Percentiles rank a stretch among this genome's conserved stretches.
phyloP scores from a whole-genome alignment of 2,797 vertebrate genomes.

The Coreius guichenoti region DNA sequence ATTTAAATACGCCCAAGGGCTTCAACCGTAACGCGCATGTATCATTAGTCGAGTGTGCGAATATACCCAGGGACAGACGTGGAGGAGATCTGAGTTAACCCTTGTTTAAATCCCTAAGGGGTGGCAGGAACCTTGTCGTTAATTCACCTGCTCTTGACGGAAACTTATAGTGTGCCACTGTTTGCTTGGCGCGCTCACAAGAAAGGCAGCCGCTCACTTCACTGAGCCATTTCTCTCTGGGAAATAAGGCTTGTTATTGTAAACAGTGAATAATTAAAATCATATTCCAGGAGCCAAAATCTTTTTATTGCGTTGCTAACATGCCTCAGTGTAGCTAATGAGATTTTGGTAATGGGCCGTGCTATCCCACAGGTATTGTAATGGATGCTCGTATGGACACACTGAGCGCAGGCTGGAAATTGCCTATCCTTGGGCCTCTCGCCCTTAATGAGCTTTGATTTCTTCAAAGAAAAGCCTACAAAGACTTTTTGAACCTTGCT shows the following conservation, averaged over 20 bases:
- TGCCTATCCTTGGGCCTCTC: slow-evolving; percentile 52
- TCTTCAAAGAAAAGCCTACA: slow-evolving; percentile 41
- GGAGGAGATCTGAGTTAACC: not conserved
- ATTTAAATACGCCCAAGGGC: slow-evolving; percentile 32
- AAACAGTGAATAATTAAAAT: slow-evolving; percentile 53
- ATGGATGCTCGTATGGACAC: slow-evolving; percentile 46
- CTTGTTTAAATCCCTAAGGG: not conserved
- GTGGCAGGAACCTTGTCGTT: not conserved
- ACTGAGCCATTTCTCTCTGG: slow-evolving; percentile 27
- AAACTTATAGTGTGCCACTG: not conserved
- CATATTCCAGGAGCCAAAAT: slow-evolving; percentile 50
- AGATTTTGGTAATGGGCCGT: slow-evolving; percentile 61
- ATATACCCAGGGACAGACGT: not conserved
- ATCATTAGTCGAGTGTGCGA: slow-evolving; percentile 12
- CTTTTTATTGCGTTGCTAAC: slow-evolving; percentile 55
- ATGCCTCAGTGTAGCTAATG: slow-evolving; percentile 59
- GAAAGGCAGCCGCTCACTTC: slow-evolving; percentile 1
- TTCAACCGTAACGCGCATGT: not conserved
- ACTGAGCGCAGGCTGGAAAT: slow-evolving; percentile 47
- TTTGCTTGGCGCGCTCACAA: not conserved
- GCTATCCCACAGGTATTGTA: slow-evolving; percentile 58
- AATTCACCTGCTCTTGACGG: slow-evolving; percentile 38
- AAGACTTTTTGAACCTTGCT: slow-evolving; percentile 41
- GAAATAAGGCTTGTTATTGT: slow-evolving; percentile 42
- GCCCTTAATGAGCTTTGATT: slow-evolving; percentile 59